A percentile compares a stretch with the other conserved stretches of the same genome.
phyloP scores from a whole-genome alignment of 30 jellyfish, hydroid and myxozoan genomes.

The Turritopsis rubra region DNA sequence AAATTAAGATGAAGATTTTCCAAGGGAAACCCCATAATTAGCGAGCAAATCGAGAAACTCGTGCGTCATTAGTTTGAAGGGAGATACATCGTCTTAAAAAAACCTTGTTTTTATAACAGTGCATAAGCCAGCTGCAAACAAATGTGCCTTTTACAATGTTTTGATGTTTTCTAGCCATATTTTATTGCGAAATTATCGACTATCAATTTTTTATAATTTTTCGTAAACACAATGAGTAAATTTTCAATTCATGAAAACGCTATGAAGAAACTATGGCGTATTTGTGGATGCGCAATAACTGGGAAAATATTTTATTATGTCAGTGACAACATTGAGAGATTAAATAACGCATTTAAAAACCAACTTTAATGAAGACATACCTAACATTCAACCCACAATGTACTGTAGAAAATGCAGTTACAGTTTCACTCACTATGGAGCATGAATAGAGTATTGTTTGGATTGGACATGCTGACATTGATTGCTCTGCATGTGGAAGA shows the following conservation, averaged over 20 bases:
- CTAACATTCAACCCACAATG: background rate
- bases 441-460: background rate
- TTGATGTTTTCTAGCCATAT: background rate
- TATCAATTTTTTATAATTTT: background rate
- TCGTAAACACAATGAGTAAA: background rate
- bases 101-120: background rate
- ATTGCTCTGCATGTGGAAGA: background rate
- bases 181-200: background rate
- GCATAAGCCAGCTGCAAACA: background rate
- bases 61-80: too few species aligned
- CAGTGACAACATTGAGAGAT: background rate
- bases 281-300: background rate
- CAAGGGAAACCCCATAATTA: too few species aligned
- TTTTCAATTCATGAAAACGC: background rate
- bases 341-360: background rate
- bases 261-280: background rate
- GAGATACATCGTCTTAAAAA: background rate
- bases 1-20: too few species aligned
- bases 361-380: background rate
- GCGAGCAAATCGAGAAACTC: too few species aligned
- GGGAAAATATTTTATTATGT: background rate
- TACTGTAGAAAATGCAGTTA: background rate
- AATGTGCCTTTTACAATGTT: background rate
- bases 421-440: background rate
- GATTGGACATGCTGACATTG: background rate